phyloP scores from a whole-genome alignment of 2,113 vertebrate species.

The Myotis lucifugus region DNA sequence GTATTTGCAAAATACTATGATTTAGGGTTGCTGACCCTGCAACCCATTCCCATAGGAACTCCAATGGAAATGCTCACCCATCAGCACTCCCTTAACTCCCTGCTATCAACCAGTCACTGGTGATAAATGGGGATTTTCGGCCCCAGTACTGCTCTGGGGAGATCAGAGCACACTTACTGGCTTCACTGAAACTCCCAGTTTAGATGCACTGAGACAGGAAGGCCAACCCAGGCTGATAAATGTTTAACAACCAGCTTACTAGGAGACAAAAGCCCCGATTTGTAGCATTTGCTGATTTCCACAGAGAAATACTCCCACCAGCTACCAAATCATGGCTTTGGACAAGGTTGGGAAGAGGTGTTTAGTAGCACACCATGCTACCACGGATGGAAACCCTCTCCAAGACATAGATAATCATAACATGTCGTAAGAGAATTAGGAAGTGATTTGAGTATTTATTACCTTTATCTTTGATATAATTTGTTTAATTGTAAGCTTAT shows the following conservation, averaged over 20 bases:
- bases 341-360: neutral
- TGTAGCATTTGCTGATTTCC: constrained; percentile 42
- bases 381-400: neutral
- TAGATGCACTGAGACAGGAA: neutral
- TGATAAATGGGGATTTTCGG: constrained; percentile 42
- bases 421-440: neutral
- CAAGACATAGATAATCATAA: neutral
- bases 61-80: constrained; percentile 34
- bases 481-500: neutral
- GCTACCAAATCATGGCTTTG: neutral
- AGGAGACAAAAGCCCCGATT: neutral
- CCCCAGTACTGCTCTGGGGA: neutral
- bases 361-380: neutral
- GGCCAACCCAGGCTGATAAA: neutral
- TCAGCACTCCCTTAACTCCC: neutral
- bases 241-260: constrained; percentile 16
- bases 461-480: neutral
- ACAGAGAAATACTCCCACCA: constrained; percentile 18
- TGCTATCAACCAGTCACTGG: neutral
- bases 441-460: neutral
- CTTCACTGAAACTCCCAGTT: neutral
- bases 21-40: constrained; percentile 30
- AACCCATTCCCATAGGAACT: constrained; percentile 52
- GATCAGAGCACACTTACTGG: neutral
- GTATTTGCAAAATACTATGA: constrained; percentile 45